phyloP scores from a whole-genome alignment of 2,888 invertebrate genomes.

The Erebia ligea region DNA sequence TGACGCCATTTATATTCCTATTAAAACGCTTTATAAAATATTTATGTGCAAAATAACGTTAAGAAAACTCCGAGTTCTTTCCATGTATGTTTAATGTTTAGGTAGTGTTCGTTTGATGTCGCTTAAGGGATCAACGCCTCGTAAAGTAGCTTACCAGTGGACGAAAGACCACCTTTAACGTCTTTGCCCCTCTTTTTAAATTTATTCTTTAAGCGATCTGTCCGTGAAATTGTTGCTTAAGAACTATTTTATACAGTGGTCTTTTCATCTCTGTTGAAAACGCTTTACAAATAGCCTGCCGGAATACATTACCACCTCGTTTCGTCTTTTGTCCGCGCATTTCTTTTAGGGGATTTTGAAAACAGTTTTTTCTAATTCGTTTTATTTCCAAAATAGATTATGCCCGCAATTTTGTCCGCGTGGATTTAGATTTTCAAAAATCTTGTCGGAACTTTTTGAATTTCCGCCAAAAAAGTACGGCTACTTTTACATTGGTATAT shows the following conservation, averaged over 20 bases:
- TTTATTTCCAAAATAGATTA: background rate
- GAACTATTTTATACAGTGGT: conserved; percentile 52
- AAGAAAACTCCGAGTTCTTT: conserved; percentile 68
- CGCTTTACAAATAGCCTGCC: conserved; percentile 33
- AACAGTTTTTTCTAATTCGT: background rate
- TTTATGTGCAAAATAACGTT: conserved; percentile 75
- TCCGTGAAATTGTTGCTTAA: conserved; percentile 68
- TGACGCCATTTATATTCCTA: conserved; percentile 71
- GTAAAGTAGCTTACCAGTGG: conserved; percentile 60
- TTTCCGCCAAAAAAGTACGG: too few species aligned
- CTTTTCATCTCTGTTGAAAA: conserved; percentile 42
- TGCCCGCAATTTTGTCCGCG: background rate
- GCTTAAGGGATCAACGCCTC: conserved; percentile 61
- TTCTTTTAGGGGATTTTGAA: conserved; percentile 30
- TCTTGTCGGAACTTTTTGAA: too few species aligned
- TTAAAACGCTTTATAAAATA: conserved; percentile 68
- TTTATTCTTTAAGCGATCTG: conserved; percentile 61
- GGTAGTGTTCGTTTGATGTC: conserved; percentile 73
- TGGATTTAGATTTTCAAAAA: background rate
- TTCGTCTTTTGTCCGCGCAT: conserved; percentile 29
- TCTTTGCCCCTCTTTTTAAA: conserved; percentile 51
- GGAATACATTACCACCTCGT: conserved; percentile 36
- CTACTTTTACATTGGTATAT: too few species aligned
- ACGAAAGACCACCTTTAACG: conserved; percentile 48
- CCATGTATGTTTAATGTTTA: conserved; percentile 76